Evolutionary conservation across 2,888 invertebrate genomes (phyloP).

Genomic region (Itoplectis maculator): DNA sequence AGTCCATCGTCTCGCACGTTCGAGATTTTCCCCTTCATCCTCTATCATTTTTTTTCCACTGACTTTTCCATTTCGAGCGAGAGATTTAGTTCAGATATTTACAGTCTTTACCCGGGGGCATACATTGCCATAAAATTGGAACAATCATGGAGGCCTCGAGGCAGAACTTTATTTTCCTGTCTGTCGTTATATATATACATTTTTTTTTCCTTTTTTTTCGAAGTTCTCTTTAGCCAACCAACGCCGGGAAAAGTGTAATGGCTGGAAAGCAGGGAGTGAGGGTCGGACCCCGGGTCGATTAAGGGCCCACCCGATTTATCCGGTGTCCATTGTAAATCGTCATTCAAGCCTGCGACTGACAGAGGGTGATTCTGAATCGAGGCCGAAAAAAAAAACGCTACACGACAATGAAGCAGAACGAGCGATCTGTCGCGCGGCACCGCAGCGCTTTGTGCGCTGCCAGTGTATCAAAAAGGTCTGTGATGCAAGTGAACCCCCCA

Average conservation of each 20-base stretch:
- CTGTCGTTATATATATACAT: not conserved
- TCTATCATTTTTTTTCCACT: conserved; percentile 7
- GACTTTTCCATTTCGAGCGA: not conserved
- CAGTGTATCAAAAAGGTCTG: conserved; percentile 56
- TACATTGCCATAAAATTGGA: not conserved
- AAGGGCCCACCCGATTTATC: conserved; percentile 56
- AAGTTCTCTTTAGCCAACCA: not conserved
- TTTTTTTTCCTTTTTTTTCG: not conserved
- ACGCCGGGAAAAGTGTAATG: conserved; percentile 7
- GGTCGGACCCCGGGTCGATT: conserved; percentile 48
- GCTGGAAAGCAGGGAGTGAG: conserved; percentile 25
- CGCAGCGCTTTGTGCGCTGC: conserved; percentile 35
- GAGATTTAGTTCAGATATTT: conserved; percentile 1
- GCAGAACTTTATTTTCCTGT: not conserved
- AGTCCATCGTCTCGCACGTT: not conserved
- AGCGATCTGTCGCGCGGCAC: conserved; percentile 48
- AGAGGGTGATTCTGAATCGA: conserved; percentile 55
- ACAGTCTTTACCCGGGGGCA: not conserved
- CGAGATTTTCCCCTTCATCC: conserved; percentile 4
- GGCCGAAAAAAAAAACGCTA: conserved; percentile 35
- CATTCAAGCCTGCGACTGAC: conserved; percentile 40
- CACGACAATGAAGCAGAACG: conserved; percentile 53
- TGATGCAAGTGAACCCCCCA: conserved; percentile 26
- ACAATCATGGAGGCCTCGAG: not conserved
- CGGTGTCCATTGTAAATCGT: conserved; percentile 49